Evolutionary conservation across 2,797 vertebrate genomes (phyloP), one percentile per base, ranked within the genome.

Genomic region (Microcaecilia unicolor): DNA sequence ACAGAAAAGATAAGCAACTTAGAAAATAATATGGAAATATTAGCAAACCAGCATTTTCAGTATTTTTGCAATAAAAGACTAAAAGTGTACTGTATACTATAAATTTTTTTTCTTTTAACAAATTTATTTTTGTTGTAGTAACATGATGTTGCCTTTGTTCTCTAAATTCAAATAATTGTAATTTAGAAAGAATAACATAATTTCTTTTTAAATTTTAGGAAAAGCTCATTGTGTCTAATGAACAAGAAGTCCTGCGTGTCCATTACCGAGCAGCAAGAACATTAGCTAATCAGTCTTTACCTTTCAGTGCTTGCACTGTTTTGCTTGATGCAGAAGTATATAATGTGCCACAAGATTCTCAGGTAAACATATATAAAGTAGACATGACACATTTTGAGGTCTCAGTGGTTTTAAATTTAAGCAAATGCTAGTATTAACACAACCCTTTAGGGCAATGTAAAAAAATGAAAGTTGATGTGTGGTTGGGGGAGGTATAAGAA

Each of bases 261-360:
- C 95, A 98, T 73, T 98, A 94, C 54, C 85, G 94, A 74, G 95
- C 96, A 19, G 96, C 96, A 2, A 89, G 96, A 70, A 98, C 93
- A 15, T 64, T 98, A 61, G 94, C 95, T 50, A 99, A 99, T 76
- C 96, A 99, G 71, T 90, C 91, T 4, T 83, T 99, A 49, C 96
- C 96, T 5, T 99, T 98, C 72, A 99, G 95, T 64, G 96, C 95
- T 48, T 99, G 96, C 48, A 99, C 95, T 1, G 93, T 99, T 51
- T 64, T 99, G 34, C 51, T 99, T 78, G 96, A 99, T 16, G 92
- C 94, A 1, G 96, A 99, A 69, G 95, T 99, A 11, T 99, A 98
- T 68, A 99, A 90, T 9, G 93, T 97, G 75, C 96, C 96, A 13
- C 84, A 94, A 63, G 94, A 97, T 6, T 84, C 91, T 44, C 96